Conservation (phyloP, 2,113 vertebrate genomes). For the Cacatua alba region DNA sequence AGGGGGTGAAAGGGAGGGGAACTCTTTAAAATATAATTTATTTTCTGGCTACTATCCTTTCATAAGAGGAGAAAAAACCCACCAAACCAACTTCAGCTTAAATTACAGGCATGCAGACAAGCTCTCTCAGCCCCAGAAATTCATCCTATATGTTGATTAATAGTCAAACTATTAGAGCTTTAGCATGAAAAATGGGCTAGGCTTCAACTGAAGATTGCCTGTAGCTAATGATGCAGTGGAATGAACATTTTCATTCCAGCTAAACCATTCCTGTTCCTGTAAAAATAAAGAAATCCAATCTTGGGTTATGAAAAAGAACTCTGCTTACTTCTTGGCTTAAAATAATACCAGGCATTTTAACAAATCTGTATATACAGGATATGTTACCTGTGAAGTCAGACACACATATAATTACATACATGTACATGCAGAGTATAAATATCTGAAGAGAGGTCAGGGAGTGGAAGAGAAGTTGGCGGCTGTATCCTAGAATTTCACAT, state of each 20-base stretch:
- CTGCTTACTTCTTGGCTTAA: not conserved
- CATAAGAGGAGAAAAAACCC: not conserved
- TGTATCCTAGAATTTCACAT: not conserved
- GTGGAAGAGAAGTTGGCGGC: not conserved
- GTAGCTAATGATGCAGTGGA: conserved; percentile 48
- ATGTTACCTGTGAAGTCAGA: not conserved
- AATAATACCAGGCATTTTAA: conserved; percentile 4
- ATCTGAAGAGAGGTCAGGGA: not conserved
- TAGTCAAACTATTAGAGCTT: conserved; percentile 21
- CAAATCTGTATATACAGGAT: not conserved
- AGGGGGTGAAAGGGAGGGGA: conserved; percentile 3
- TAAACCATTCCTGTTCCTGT: conserved; percentile 39
- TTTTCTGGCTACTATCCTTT: conserved; percentile 41
- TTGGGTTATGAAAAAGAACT: conserved; percentile 31
- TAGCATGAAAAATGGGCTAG: conserved; percentile 43
- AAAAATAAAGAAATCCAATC: conserved; percentile 54
- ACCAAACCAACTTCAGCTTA: not conserved
- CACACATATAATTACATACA: not conserved
- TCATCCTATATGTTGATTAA: conserved; percentile 37
- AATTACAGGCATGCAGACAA: conserved; percentile 31
- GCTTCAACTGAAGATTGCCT: conserved; percentile 33
- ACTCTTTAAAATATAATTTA: conserved; percentile 18
- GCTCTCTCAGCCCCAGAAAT: conserved; percentile 13
- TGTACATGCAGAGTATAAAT: not conserved
- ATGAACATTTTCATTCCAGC: conserved; percentile 54